phyloP scores from a whole-genome alignment of 2,797 vertebrate genomes.

The Tragelaphus eurycerus region DNA sequence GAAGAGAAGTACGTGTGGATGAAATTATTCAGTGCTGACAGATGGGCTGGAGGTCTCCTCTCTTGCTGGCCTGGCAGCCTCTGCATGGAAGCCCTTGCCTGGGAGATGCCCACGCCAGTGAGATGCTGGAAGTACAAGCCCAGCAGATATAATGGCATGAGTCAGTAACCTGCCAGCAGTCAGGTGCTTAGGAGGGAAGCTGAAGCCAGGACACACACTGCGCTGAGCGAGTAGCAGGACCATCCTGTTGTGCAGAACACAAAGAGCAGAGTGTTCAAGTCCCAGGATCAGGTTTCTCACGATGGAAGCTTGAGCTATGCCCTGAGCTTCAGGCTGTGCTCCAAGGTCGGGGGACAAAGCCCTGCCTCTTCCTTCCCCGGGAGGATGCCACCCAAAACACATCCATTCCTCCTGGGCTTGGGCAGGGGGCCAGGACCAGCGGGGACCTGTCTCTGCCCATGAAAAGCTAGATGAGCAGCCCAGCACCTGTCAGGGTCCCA shows the following conservation, averaged over 20 bases:
- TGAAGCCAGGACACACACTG: not conserved
- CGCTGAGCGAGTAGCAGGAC: not conserved
- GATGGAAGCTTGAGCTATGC: not conserved
- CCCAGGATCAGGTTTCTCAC: conserved; percentile 28
- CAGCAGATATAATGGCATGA: conserved; percentile 21
- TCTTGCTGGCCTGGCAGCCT: conserved; percentile 23
- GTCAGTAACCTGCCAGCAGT: not conserved
- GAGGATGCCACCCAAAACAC: not conserved
- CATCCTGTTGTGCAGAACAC: not conserved
- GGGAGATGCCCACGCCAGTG: not conserved
- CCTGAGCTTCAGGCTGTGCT: not conserved
- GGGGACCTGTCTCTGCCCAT: not conserved
- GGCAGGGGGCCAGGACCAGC: not conserved
- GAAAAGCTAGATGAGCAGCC: not conserved
- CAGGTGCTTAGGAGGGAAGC: not conserved
- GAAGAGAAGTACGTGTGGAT: not conserved
- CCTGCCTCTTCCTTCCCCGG: not conserved
- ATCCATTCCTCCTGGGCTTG: not conserved
- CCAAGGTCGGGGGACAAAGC: conserved; percentile 41
- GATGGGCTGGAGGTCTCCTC: conserved; percentile 1
- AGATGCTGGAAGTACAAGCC: not conserved
- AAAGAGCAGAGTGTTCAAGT: conserved; percentile 57
- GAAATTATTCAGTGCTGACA: conserved; percentile 25
- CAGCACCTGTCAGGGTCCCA: no score
- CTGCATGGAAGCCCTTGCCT: not conserved